These are phyloP conservation scores for Chaenocephalus aceratus DNA, from an alignment of 2,113 vertebrate species.

Conservation along the genomic window DNA sequence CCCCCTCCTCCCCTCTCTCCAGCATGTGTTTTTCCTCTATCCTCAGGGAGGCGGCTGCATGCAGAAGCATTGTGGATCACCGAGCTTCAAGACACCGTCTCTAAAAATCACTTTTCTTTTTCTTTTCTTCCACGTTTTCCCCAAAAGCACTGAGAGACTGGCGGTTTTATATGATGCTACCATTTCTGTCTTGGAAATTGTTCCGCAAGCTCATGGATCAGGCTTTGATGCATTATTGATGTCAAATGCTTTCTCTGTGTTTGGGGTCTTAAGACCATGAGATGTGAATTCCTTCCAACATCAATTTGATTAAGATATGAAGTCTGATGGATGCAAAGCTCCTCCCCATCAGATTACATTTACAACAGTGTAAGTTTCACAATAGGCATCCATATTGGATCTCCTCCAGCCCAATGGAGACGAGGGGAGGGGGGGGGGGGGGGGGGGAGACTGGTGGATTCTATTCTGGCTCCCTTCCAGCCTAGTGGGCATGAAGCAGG, in stretches of 20 bases:
- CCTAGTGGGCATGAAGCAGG: constrained; percentile 73
- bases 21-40: constrained; percentile 55
- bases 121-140: constrained; percentile 36
- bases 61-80: constrained; percentile 76
- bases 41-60: constrained; percentile 69
- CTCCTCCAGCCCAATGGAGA: constrained; percentile 60
- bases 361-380: constrained; percentile 62
- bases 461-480: constrained; percentile 73
- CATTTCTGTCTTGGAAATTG: constrained; percentile 24
- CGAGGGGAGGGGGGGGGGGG: background rate
- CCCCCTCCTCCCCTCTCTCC: constrained; percentile 32
- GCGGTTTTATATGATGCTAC: constrained; percentile 42
- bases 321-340: constrained; percentile 22
- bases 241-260: constrained; percentile 12
- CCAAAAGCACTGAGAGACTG: constrained; percentile 28
- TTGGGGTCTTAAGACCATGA: no score
- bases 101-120: constrained; percentile 64
- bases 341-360: constrained; percentile 27
- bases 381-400: constrained; percentile 69
- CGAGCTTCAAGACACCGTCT: constrained; percentile 68
- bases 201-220: constrained; percentile 31
- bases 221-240: constrained; percentile 56
- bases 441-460: constrained; percentile 18
- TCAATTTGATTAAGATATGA: constrained; percentile 20
- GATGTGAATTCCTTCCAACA: background rate